Evolutionary conservation across 1,140 invertebrate species (phyloP).

Genomic region (Sitophilus oryzae): DNA sequence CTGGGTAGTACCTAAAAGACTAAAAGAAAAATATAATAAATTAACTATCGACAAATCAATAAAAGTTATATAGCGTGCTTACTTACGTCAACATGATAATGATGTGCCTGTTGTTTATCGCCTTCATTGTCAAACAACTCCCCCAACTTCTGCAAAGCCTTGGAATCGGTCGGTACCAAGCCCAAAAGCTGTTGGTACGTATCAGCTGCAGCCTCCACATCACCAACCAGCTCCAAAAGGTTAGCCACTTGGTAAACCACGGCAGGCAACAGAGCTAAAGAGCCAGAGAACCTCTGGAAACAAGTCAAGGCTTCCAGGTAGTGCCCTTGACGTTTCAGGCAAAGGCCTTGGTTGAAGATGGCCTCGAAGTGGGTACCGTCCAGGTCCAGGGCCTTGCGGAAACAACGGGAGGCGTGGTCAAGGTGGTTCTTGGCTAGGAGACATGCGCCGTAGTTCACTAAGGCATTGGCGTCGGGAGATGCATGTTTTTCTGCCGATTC

Average conservation of each 20-base stretch:
- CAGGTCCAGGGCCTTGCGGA: slow-evolving; percentile 71
- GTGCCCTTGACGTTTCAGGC: slow-evolving; percentile 63
- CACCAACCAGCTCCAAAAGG: slow-evolving; percentile 69
- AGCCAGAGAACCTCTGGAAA: slow-evolving; percentile 65
- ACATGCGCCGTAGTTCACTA: slow-evolving; percentile 87
- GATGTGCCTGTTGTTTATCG: slow-evolving; percentile 88
- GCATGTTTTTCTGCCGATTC: slow-evolving; percentile 64
- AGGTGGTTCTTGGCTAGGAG: slow-evolving; percentile 65
- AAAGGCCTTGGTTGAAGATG: slow-evolving; percentile 80
- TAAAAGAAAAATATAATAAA: slow-evolving; percentile 42
- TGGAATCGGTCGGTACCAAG: slow-evolving; percentile 78
- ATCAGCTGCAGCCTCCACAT: slow-evolving; percentile 72
- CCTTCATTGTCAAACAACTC: slow-evolving; percentile 78
- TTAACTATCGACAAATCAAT: too few species aligned
- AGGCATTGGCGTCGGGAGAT: slow-evolving; percentile 53
- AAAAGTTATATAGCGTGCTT: too few species aligned
- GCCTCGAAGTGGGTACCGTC: slow-evolving; percentile 84
- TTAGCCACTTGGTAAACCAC: slow-evolving; percentile 83
- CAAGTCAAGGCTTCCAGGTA: slow-evolving; percentile 72
- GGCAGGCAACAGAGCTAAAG: slow-evolving; percentile 59
- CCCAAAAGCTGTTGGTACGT: slow-evolving; percentile 82
- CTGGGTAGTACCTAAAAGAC: slow-evolving; percentile 85
- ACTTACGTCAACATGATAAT: slow-evolving; percentile 82
- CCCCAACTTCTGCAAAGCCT: slow-evolving; percentile 74
- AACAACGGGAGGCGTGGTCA: slow-evolving; percentile 70